Evolutionary conservation across 1,140 invertebrate species (phyloP).

Genomic region (Dolichoris vasculosae): DNA sequence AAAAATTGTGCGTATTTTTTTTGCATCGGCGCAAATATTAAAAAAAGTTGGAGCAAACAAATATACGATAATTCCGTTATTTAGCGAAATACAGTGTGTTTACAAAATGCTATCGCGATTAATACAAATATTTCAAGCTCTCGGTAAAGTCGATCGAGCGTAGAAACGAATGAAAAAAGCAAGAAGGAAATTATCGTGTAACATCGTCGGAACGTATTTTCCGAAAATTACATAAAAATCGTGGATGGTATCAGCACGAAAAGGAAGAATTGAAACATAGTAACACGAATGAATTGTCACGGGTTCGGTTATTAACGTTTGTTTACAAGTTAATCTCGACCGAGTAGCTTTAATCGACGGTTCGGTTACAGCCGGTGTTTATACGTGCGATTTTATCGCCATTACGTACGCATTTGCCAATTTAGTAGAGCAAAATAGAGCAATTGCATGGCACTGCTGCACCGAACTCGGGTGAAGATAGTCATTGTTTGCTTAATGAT

Average conservation of each 20-base stretch:
- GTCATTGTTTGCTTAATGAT: constrained; percentile 3
- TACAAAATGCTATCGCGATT: not conserved
- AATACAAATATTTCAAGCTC: too few species aligned
- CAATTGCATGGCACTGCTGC: not conserved
- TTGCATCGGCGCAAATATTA: not conserved
- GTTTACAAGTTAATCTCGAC: constrained; percentile 5
- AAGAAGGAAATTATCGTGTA: too few species aligned
- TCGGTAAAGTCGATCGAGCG: too few species aligned
- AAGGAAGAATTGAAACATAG: not conserved
- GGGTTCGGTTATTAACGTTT: not conserved
- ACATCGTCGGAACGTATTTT: too few species aligned
- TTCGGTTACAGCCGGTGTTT: constrained; percentile 31
- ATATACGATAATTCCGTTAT: not conserved
- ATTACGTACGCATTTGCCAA: constrained; percentile 6
- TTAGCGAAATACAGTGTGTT: not conserved
- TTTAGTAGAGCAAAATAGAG: constrained; percentile 37
- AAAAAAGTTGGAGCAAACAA: not conserved
- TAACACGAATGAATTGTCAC: not conserved
- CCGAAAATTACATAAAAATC: too few species aligned
- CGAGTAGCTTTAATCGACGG: constrained; percentile 1
- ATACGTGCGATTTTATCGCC: not conserved
- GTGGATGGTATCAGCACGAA: not conserved
- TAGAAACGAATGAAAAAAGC: too few species aligned
- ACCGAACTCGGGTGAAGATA: not conserved
- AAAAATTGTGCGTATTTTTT: too few species aligned